Evolutionary conservation across 2,113 vertebrate species (phyloP), one percentile per base, ranked within the genome.

Genomic region (Arenaria interpres): DNA sequence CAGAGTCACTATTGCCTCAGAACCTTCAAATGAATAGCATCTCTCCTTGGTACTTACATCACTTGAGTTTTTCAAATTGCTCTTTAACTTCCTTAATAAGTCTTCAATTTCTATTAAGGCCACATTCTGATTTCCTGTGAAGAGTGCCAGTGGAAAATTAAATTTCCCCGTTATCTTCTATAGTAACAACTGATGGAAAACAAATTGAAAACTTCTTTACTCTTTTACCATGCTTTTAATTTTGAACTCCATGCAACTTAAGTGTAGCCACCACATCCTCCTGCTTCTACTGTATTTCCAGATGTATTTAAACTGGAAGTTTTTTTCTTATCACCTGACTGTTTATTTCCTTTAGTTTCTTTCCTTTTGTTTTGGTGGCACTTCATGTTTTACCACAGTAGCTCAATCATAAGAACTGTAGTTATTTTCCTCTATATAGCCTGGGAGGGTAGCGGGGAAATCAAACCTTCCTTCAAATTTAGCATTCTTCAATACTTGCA

Each of bases 51-150:
- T 92, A 96, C 90, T 94, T 94, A 88, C 45, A 94, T 79, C 85
- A 93, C 50, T 94, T 59, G 75, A 88, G 90, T 92, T 96, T 96
- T 90, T 95, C 82, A 96, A 96, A 97, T 63, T 96, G 96, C 84
- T 96, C 94, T 96, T 97, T 96, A 93, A 96, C 76, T 96, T 96
- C 76, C 85, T 95, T 93, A 96, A 41, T 87, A 96, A 95, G 94
- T 93, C 91, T 95, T 96, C 93, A 90, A 75, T 94, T 95, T 94
- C 92, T 95, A 94, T 94, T 94, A 96, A 91, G 82, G 79, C 57
- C 85, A 95, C 63, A 96, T 94, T 95, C 85, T 87, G 59, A 96
- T 85, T 88, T 93, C 85, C 86, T 96, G 91, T 96, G 83, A 96
- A 94, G 88, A 91, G 64, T 84, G 87, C 74, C 75, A 88, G 57